These are phyloP conservation scores for Chiloscyllium punctatum DNA, from an alignment of 2,797 vertebrate species.

Conservation along the genomic window DNA sequence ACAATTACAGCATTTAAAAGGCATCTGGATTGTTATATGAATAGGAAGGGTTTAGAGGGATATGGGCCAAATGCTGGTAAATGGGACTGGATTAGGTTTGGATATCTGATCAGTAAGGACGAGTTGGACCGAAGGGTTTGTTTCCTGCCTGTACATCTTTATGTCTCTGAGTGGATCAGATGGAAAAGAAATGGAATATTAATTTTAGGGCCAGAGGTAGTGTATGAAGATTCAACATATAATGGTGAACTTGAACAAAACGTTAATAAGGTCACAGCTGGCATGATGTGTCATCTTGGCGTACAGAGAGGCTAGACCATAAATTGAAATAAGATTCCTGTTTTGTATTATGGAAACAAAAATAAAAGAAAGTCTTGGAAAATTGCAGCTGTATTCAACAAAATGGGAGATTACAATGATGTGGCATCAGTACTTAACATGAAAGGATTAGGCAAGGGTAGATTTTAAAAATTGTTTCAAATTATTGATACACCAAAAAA, in stretches of 20 bases:
- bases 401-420: background rate
- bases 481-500: background rate
- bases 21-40: too few relatives aligned
- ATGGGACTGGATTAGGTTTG: too few relatives aligned
- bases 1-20: too few relatives aligned
- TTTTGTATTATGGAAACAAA: background rate
- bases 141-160: too few relatives aligned
- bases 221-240: background rate
- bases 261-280: background rate
- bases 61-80: too few relatives aligned
- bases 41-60: too few relatives aligned
- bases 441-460: background rate
- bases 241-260: background rate
- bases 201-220: background rate
- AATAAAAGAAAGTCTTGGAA: background rate
- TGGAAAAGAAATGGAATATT: background rate
- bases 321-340: background rate
- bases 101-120: too few relatives aligned
- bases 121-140: too few relatives aligned
- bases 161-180: background rate
- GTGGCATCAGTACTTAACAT: background rate
- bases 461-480: background rate
- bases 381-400: background rate
- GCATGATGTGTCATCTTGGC: background rate
- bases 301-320: background rate